These are phyloP conservation scores for Apamea epomidion DNA, from an alignment of 2,888 invertebrate genomes.

Conservation along the genomic window DNA sequence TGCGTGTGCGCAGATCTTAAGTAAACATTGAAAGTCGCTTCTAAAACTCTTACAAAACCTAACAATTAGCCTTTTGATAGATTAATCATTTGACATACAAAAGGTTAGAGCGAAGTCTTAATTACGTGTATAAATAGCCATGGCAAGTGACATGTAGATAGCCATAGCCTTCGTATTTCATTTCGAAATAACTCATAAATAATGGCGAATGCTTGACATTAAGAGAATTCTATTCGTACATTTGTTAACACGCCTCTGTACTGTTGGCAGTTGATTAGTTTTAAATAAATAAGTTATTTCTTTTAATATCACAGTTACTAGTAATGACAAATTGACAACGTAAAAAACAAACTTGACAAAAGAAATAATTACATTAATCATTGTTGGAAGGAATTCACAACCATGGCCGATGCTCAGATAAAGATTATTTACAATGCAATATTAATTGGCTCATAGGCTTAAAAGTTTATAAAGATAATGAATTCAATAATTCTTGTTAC, in stretches of 20 bases:
- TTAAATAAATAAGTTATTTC: conserved; percentile 43
- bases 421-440: conserved; percentile 7
- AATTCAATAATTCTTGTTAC: neutral
- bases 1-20: conserved; percentile 8
- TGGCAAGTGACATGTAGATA: conserved; percentile 34
- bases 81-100: conserved; percentile 47
- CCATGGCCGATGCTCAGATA: neutral
- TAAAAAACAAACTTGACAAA: neutral
- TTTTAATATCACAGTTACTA: conserved; percentile 26
- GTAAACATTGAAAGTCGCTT: conserved; percentile 43
- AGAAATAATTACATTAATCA: conserved; percentile 28
- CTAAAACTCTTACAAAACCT: conserved; percentile 43
- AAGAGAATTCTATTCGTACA: conserved; percentile 25
- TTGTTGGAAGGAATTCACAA: conserved; percentile 7
- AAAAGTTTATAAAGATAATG: neutral
- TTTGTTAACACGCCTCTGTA: conserved; percentile 51
- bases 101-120: conserved; percentile 47
- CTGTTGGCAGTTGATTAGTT: conserved; percentile 49
- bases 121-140: conserved; percentile 48
- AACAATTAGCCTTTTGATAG: conserved; percentile 49
- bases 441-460: neutral
- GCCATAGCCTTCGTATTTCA: conserved; percentile 46
- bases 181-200: conserved; percentile 39
- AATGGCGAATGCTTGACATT: conserved; percentile 56
- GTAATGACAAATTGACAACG: neutral